Conservation (phyloP, 1,140 invertebrate genomes). For the Heliconius hewitsoni region DNA sequence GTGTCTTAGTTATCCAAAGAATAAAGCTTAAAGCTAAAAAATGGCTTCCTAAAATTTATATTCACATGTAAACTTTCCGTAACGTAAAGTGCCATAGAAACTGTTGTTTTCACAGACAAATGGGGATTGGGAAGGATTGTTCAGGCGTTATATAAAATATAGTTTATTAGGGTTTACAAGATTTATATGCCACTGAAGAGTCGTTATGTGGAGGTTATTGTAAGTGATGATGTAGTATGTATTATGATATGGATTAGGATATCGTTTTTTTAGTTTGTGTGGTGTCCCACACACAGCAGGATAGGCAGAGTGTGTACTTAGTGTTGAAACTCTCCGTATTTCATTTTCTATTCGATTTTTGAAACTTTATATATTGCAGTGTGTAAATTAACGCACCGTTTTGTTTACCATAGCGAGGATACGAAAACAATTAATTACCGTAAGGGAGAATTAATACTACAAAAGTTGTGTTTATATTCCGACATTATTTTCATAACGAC, state of each 20-base stretch:
- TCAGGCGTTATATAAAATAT: slow-evolving; percentile 25
- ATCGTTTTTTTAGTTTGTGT: neutral
- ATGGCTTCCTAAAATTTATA: neutral
- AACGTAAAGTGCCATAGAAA: neutral
- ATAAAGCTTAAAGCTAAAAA: neutral
- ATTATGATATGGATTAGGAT: neutral
- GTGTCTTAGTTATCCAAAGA: neutral
- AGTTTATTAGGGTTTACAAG: slow-evolving; percentile 16
- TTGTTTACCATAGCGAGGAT: no score
- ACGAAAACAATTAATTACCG: no score
- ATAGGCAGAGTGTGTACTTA: no score
- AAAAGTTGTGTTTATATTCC: no score
- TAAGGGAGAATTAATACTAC: no score
- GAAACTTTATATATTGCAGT: no score
- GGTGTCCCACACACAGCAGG: no score
- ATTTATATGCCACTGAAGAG: slow-evolving; percentile 21
- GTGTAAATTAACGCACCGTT: no score
- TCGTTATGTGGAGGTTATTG: neutral
- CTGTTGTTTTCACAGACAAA: neutral
- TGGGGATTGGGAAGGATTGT: neutral
- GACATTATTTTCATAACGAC: no score
- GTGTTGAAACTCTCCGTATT: no score
- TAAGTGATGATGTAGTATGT: neutral
- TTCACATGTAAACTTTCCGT: neutral
- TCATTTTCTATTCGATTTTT: no score